Evolutionary conservation across 2,113 vertebrate species (phyloP).

Genomic region (Mus musculus): GRCm39 chr5:126890501-126891000

Average conservation of each 20-base stretch:
- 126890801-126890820: neutral
- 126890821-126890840: neutral
- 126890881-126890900: neutral
- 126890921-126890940: neutral
- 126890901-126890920: neutral
- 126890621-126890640: neutral
- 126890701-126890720: neutral
- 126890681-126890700: neutral
- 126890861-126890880: too few relatives aligned
- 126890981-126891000: neutral
- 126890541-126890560: neutral
- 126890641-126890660: neutral
- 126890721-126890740: neutral
- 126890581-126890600: neutral
- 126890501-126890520: too few relatives aligned
- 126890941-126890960: neutral
- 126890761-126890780: neutral
- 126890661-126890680: neutral
- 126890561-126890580: neutral
- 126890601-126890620: neutral
- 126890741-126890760: neutral
- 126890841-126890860: neutral
- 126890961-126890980: neutral
- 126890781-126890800: neutral
- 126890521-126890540: too few relatives aligned